Base-by-base conservation (phyloP, 2,113 vertebrate genomes). In the Gallinago media region DNA sequence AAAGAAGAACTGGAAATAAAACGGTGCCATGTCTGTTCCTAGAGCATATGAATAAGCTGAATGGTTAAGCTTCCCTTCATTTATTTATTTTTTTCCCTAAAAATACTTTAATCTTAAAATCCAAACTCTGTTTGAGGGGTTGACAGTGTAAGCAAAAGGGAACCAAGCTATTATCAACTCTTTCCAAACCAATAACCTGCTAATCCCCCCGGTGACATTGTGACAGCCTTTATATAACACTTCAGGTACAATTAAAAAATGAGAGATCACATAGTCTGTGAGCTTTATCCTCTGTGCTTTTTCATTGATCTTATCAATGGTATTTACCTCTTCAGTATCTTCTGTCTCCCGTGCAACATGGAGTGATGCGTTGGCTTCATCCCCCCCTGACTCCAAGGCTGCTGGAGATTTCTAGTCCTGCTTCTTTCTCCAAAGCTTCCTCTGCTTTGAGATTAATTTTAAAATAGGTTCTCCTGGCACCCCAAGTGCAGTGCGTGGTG, bases 401-500 rank as follows among this genome's bases (percentile, higher is more conserved):
- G 46, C 42, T 93, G 71, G 31, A 74, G 85, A n/a, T 68, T 92
- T 72, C 54, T 52, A 16, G 17, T 50, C 8, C 9, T 12, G 36
- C 75, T 88, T 81, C 74, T 72, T 82, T 70, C 46, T 63, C 40
- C 36, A 36, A 36, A 56, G 32, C 59, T 72, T 42, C 52, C 25
- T 29, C 26, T 73, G 59, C 80, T 79, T 81, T 76, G 55, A 67
- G 70, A 79, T 93, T 73, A 85, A 40, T 83, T 94, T 90, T 49
- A 38, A 66, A 94, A 77, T 40, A 73, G 62, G 73, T 75, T 86
- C 34, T 84, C 20, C 91, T 94, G 91, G 91, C 91, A 77, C 56
- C 66, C 56, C 36, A 22, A n/a, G 46, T 79, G 68, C 84, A 38
- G 36, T 40, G 38, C 0, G 1, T 87, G 65, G 54, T 62, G 74